Base-by-base conservation (phyloP, 2,113 vertebrate genomes). In the Epinephelus moara region DNA sequence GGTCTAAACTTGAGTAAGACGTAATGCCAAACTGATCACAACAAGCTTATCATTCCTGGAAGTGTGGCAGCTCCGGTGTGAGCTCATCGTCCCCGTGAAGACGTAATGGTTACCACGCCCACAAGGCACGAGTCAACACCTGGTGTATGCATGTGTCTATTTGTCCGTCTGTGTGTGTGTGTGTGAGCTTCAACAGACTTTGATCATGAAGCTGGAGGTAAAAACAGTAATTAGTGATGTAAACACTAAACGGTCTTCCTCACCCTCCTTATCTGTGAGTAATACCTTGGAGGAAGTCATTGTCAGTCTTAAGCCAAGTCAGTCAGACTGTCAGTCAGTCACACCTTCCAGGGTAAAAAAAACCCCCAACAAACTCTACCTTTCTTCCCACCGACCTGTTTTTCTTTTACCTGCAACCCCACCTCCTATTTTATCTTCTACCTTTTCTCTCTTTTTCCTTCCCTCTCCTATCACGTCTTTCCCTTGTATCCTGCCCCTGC, bases 171-270 rank as follows among this genome's bases (percentile, higher is more conserved):
- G n/a, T 66, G 21, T 79, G 63, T 75, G 37, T 75, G 79, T 71
- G 37, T 69, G 37, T 52, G 21, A 74, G 85, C 82, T 88, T 80
- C 27, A 72, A 53, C 57, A 87, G 88, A 85, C 95, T 97, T 97
- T 97, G 95, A 97, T 96, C 93, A 90, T 19, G 53, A 70, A 78
- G 85, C 79, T 23, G 70, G 71, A 80, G 80, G 85, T 88, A 94
- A 95, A 95, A 96, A 94, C 93, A 95, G 92, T 95, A 77, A 95
- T 95, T 95, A 95, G 84, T 56, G 81, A 85, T 86, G 93, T 93
- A 82, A 92, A 87, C 81, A 84, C 89, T 90, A 87, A 92, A 90
- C 4, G 59, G 53, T 86, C 69, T 86, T 85, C 83, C 78, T 86
- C 73, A 50, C 62, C 82, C 86, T 80, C 74, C 70, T 64, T 53